Evolutionary conservation across 2,113 vertebrate genomes (phyloP).

Genomic region (Coreoperca whiteheadi): DNA sequence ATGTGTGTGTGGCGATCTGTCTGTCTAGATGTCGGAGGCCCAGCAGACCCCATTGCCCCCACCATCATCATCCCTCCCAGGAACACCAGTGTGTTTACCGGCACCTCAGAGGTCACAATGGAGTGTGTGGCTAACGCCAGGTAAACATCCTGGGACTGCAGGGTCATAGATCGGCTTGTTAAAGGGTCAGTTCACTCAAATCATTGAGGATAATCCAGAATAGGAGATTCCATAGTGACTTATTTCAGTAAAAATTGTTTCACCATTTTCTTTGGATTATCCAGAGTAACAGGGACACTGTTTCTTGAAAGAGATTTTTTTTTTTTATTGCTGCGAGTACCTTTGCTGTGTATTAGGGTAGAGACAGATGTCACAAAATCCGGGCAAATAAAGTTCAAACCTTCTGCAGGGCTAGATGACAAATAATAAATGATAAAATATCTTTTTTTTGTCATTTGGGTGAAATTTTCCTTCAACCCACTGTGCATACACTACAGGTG

Average conservation of each 20-base stretch:
- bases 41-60: constrained; percentile 95
- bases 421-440: neutral
- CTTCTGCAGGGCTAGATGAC: neutral
- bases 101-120: constrained; percentile 95
- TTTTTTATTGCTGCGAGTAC: neutral
- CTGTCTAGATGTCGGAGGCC: constrained; percentile 91
- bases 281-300: neutral
- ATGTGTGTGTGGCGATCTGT: neutral
- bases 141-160: constrained; percentile 68
- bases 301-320: neutral
- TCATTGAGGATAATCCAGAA: neutral
- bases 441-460: neutral
- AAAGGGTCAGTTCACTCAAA: constrained; percentile 10
- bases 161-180: neutral
- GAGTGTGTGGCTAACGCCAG: constrained; percentile 98
- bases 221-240: neutral
- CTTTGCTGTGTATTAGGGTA: neutral
- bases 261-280: neutral
- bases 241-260: no score
- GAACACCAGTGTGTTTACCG: constrained; percentile 95
- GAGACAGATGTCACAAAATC: neutral
- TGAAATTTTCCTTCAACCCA: neutral
- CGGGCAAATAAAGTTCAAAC: neutral
- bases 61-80: constrained; percentile 94
- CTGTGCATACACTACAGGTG: neutral